Evolutionary conservation across 2,888 invertebrate species (phyloP).

Genomic region (Phania funesta): DNA sequence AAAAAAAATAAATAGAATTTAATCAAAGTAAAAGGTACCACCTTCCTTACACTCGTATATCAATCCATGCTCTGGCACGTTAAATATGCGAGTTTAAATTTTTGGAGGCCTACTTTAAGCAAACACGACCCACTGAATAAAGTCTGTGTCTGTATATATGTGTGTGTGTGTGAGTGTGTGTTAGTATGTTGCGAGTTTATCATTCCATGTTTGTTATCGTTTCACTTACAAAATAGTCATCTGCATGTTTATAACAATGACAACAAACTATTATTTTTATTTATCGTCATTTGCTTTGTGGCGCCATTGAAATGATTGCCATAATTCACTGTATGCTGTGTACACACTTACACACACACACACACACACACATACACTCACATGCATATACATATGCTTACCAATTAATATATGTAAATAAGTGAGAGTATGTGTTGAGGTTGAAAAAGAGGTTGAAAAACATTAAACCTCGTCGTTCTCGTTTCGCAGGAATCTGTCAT

Average conservation of each 20-base stretch:
- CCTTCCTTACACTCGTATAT: neutral
- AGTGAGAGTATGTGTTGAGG: neutral
- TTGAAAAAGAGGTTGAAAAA: neutral
- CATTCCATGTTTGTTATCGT: conserved; percentile 34
- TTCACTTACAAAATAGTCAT: conserved; percentile 56
- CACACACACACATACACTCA: neutral
- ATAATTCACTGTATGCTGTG: conserved; percentile 61
- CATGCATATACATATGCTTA: neutral
- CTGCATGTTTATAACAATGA: conserved; percentile 72
- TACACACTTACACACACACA: neutral
- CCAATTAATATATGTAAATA: neutral
- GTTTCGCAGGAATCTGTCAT: conserved; percentile 25
- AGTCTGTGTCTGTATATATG: neutral
- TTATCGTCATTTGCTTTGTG: conserved; percentile 78
- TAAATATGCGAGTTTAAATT: neutral
- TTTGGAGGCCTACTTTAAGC: conserved; percentile 16
- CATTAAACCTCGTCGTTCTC: conserved; percentile 42
- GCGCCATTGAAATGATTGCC: conserved; percentile 76
- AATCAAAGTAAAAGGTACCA: neutral
- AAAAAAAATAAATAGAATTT: conserved; percentile 3
- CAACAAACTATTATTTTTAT: conserved; percentile 78
- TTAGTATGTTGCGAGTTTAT: neutral
- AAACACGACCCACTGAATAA: neutral
- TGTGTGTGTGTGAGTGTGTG: neutral
- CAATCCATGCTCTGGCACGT: neutral